phyloP scores from a whole-genome alignment of 2,888 invertebrate genomes.

The Vesta saturnalis region DNA sequence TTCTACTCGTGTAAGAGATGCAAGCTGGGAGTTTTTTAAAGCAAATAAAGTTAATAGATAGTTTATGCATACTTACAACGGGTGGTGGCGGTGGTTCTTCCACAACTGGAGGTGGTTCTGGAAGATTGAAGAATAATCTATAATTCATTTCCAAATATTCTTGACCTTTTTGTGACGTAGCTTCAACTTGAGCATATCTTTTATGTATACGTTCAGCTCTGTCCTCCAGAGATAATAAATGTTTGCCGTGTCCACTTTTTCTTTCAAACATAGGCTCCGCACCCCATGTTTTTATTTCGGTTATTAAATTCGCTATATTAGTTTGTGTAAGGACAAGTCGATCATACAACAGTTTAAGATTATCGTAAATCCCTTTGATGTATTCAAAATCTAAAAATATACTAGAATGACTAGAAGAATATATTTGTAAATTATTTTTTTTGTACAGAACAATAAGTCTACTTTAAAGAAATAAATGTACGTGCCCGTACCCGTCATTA shows the following conservation, averaged over 20 bases:
- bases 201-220: constrained; percentile 65
- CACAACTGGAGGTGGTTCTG: constrained; percentile 46
- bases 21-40: not conserved
- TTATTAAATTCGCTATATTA: constrained; percentile 69
- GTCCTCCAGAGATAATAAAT: constrained; percentile 67
- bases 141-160: constrained; percentile 76
- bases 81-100: constrained; percentile 28
- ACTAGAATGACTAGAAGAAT: constrained; percentile 13
- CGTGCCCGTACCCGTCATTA: too few relatives aligned
- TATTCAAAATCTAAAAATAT: constrained; percentile 44
- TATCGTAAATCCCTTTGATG: not conserved
- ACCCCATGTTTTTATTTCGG: constrained; percentile 76
- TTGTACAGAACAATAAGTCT: too few relatives aligned
- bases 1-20: too few relatives aligned
- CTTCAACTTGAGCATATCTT: constrained; percentile 64
- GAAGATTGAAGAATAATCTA: constrained; percentile 74
- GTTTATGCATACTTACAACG: not conserved
- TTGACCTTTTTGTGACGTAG: constrained; percentile 61
- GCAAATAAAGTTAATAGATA: not conserved
- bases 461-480: too few relatives aligned
- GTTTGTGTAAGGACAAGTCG: constrained; percentile 74
- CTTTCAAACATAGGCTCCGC: constrained; percentile 78
- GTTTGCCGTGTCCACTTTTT: constrained; percentile 71
- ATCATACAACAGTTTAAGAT: constrained; percentile 68
- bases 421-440: not conserved